These are phyloP conservation scores for Lepidocyrtinus sp. DNA, from an alignment of 2,888 invertebrate genomes.

Conservation along the genomic window DNA sequence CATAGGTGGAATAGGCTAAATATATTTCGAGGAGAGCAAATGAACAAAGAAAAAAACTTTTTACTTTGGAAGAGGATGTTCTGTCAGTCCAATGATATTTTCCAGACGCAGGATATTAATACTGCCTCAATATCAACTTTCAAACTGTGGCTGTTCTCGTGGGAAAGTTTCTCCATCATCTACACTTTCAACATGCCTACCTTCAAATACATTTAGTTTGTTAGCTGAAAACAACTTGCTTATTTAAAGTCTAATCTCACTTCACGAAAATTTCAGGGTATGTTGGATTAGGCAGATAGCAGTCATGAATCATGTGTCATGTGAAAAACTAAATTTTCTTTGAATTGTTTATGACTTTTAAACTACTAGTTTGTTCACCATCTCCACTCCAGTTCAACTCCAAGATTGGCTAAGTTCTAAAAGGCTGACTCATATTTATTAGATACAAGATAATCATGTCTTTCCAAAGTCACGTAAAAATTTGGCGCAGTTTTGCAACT, in stretches of 20 bases:
- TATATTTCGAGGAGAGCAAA: background rate
- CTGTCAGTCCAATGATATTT: background rate
- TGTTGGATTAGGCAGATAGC: too few species aligned
- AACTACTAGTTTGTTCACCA: background rate
- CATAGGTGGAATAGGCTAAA: background rate
- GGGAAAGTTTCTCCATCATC: slow-evolving; percentile 19
- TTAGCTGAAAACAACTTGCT: background rate
- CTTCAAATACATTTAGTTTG: background rate
- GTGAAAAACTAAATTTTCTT: background rate
- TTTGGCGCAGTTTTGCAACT: background rate
- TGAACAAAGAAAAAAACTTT: slow-evolving; percentile 7
- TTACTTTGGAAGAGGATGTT: slow-evolving; percentile 33
- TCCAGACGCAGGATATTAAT: slow-evolving; percentile 29
- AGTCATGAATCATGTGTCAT: background rate
- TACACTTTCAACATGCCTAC: background rate
- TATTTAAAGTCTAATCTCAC: background rate
- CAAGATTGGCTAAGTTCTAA: background rate
- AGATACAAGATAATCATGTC: background rate
- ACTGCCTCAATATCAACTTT: background rate
- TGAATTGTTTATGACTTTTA: slow-evolving; percentile 3
- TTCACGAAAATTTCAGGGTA: background rate
- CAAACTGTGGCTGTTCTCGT: background rate
- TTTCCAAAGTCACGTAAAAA: background rate
- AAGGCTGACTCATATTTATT: background rate
- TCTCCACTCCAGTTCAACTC: background rate